Evolutionary conservation across 2,888 invertebrate species (phyloP), one percentile per base, ranked within the genome.

Genomic region (Cancer borealis): DNA sequence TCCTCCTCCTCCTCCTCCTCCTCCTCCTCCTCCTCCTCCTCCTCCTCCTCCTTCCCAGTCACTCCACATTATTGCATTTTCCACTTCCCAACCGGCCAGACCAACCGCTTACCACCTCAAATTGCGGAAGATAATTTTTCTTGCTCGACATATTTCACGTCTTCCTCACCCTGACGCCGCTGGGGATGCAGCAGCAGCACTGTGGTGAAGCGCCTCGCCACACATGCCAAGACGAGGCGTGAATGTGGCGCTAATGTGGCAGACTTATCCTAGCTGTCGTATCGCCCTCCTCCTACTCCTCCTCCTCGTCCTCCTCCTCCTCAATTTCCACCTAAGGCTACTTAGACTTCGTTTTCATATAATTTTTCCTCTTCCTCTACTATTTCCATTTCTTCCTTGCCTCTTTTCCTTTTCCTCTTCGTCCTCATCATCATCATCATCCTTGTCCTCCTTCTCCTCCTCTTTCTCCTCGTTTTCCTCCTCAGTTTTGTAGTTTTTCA

Each of bases 51-150:
- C 14, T 30, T 30, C 6, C 26, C 3, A 79, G 79, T 79, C 26
- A 79, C 79, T 79, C 79, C 79, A 79, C 79, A 79, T 79, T 79
- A 79, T 79, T 79, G 79, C 79, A 79, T 79, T 79, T 79, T 79
- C 79, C 79, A 30, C 79, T 79, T 79, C 30, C 30, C 79, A 79
- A 30, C 79, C 79, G 30, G 79, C 79, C 79, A 79, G 79, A 79
- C 79, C 79, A 79, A 79, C 79, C 79, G 79, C 79, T 79, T 79
- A 79, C 79, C 79, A 79, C 79, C 30, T 79, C 79, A 79, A 79
- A 79, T 79, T 79, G 79, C 30, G 79, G 79, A 79, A 79, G 79
- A 79, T 79, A 30, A 30, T 79, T 79, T 79, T 79, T 79, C 79
- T 30, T 10, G 30, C 79, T 30, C 79, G 26, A 79, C 26, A 79